phyloP scores from a whole-genome alignment of 2,888 invertebrate genomes.

The Xylota segnis region DNA sequence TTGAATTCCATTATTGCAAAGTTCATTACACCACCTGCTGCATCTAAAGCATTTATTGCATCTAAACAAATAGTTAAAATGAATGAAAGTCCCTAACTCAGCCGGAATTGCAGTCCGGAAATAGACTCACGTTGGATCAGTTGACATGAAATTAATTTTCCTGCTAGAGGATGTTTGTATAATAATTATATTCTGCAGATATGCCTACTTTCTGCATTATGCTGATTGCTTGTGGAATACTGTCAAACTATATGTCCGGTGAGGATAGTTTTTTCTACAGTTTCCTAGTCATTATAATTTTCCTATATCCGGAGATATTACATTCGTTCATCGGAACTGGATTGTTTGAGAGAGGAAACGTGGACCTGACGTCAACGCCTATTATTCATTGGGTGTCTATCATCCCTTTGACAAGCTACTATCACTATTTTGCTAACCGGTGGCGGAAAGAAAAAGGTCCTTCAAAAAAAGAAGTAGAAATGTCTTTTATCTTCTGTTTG shows the following conservation, averaged over 20 bases:
- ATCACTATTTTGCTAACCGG: no score
- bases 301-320: neutral
- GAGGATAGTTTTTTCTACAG: neutral
- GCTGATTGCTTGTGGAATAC: slow-evolving; percentile 1
- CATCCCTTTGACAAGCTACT: no score
- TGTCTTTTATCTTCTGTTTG: no score
- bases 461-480: no score
- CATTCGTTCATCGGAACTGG: no score
- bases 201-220: slow-evolving; percentile 2
- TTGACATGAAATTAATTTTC: slow-evolving; percentile 46
- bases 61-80: slow-evolving; percentile 11
- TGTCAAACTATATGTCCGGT: neutral
- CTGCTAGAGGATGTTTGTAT: slow-evolving; percentile 14
- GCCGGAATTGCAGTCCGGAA: slow-evolving; percentile 44
- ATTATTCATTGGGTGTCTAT: no score
- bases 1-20: neutral
- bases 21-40: neutral
- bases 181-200: slow-evolving; percentile 25
- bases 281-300: neutral
- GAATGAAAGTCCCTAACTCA: slow-evolving; percentile 26
- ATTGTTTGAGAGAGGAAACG: no score
- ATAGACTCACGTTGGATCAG: slow-evolving; percentile 21
- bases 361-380: no score
- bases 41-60: neutral
- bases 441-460: no score